Percentiles rank a stretch among this genome's conserved stretches.
Evolutionary conservation across 2,888 invertebrate genomes (phyloP).

Genomic region (Watsonalla cultraria): DNA sequence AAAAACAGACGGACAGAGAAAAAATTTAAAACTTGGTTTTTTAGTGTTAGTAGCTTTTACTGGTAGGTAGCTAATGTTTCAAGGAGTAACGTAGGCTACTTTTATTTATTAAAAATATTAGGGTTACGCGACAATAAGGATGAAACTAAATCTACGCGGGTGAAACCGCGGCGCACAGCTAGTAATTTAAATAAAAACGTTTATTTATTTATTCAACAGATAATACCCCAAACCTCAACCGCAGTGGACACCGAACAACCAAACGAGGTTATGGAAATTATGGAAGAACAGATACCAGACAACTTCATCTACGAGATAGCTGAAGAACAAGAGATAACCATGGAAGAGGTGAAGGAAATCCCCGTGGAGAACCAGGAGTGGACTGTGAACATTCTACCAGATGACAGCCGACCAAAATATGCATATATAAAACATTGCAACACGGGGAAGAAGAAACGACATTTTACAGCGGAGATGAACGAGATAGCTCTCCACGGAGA

Average conservation of each 20-base stretch:
- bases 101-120: no score
- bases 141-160: no score
- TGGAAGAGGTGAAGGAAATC: slow-evolving; percentile 69
- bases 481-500: slow-evolving; percentile 63
- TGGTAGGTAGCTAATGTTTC: no score
- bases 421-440: slow-evolving; percentile 68
- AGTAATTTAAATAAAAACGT: no score
- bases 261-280: slow-evolving; percentile 48
- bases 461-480: slow-evolving; percentile 66
- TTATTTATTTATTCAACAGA: slow-evolving; percentile 28
- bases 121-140: no score
- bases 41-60: no score
- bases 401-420: slow-evolving; percentile 57
- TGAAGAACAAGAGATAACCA: slow-evolving; percentile 66
- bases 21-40: no score
- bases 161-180: no score
- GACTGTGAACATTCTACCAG: slow-evolving; percentile 65
- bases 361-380: slow-evolving; percentile 52
- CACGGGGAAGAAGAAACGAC: slow-evolving; percentile 62
- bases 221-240: slow-evolving; percentile 50
- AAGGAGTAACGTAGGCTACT: no score
- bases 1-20: no score
- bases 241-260: slow-evolving; percentile 1
- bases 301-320: slow-evolving; percentile 74
- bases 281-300: slow-evolving; percentile 58